A percentile compares a stretch with the other conserved stretches of the same genome.
These are phyloP conservation scores for Herminia tarsipennalis DNA, from an alignment of 2,888 invertebrate species.

Conservation along the genomic window DNA sequence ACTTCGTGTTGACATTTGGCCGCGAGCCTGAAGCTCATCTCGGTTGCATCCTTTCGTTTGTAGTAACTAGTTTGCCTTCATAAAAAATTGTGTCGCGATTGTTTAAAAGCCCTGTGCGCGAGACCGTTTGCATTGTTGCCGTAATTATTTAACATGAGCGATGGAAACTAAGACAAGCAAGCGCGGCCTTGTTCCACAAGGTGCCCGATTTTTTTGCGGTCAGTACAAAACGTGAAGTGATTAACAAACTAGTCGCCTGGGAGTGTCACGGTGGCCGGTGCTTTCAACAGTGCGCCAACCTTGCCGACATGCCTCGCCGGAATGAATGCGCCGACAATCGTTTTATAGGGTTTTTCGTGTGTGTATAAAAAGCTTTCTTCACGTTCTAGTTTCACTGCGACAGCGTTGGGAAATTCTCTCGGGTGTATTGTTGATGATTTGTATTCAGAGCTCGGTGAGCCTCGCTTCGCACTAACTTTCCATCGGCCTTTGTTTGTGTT, in stretches of 20 bases:
- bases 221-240: conserved; percentile 69
- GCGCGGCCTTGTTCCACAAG: conserved; percentile 70
- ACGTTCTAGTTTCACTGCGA: conserved; percentile 63
- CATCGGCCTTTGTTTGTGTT: conserved; percentile 72
- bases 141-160: conserved; percentile 65
- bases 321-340: conserved; percentile 37
- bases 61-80: conserved; percentile 73
- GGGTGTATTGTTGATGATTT: conserved; percentile 75
- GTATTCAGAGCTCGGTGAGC: conserved; percentile 69
- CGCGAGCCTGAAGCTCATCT: conserved; percentile 54
- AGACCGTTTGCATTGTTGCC: conserved; percentile 52
- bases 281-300: conserved; percentile 64
- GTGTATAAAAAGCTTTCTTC: conserved; percentile 67
- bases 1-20: conserved; percentile 71
- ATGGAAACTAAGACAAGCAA: conserved; percentile 67
- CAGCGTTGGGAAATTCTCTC: conserved; percentile 73
- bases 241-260: conserved; percentile 64
- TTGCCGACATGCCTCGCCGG: conserved; percentile 38
- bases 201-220: conserved; percentile 79
- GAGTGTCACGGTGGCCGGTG: conserved; percentile 59
- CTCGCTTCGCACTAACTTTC: conserved; percentile 70
- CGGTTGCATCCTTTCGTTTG: conserved; percentile 74
- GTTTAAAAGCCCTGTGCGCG: conserved; percentile 45
- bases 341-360: conserved; percentile 35
- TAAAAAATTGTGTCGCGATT: conserved; percentile 65